A percentile compares a stretch with the other conserved stretches of the same genome.
These are phyloP conservation scores for Ameiurus melas DNA, from an alignment of 2,113 vertebrate genomes.

Conservation along the genomic window DNA sequence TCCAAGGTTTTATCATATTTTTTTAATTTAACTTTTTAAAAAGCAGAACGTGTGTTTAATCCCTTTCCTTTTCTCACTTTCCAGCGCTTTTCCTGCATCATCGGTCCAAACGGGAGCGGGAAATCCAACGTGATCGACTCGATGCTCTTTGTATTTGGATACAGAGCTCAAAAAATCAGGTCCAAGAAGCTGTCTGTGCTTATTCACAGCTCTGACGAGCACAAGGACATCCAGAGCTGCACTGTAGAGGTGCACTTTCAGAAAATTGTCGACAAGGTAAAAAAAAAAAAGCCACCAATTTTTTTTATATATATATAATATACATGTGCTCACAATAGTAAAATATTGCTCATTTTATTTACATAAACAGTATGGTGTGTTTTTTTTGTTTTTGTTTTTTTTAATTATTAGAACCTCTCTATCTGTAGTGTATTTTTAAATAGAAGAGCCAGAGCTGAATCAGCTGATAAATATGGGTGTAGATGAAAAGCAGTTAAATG, in stretches of 20 bases:
- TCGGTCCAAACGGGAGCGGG: conserved; percentile 97
- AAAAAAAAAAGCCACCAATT: background rate
- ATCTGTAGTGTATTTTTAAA: background rate
- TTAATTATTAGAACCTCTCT: background rate
- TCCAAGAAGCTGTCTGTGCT: conserved; percentile 97
- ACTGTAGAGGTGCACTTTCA: conserved; percentile 97
- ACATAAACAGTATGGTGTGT: no score
- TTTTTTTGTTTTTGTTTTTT: background rate
- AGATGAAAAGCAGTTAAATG: background rate
- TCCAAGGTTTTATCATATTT: background rate
- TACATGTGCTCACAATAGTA: background rate
- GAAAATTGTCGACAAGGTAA: conserved; percentile 97
- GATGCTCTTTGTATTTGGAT: conserved; percentile 99
- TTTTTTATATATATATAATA: no score
- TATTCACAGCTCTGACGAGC: conserved; percentile 92
- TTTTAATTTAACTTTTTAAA: background rate
- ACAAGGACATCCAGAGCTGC: conserved; percentile 89
- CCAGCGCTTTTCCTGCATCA: conserved; percentile 97
- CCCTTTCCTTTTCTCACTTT: conserved; percentile 43
- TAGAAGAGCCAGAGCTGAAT: background rate
- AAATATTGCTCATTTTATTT: background rate
- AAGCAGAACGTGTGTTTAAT: background rate
- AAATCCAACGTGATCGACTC: conserved; percentile 99
- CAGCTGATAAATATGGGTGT: background rate
- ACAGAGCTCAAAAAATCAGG: conserved; percentile 97